A percentile compares a stretch with the other conserved stretches of the same genome.
Conservation (phyloP, 2,113 vertebrate genomes). For the Melanocharis versteri region DNA sequence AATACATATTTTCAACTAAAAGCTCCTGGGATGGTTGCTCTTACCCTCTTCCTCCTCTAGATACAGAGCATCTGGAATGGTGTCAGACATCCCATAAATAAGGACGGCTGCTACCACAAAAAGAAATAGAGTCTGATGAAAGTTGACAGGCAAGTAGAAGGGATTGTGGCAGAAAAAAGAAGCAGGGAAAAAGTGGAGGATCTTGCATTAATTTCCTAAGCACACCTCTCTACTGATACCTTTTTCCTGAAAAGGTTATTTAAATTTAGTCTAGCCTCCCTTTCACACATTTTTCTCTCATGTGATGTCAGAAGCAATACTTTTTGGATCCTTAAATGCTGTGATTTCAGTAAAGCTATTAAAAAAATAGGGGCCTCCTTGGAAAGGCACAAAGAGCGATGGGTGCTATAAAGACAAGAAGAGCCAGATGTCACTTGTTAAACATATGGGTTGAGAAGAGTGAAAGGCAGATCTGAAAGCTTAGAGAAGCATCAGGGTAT, state of each 20-base stretch:
- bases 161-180: background rate
- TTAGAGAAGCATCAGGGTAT: background rate
- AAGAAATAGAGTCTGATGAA: background rate
- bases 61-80: background rate
- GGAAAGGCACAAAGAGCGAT: background rate
- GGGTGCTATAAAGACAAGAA: background rate
- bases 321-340: background rate
- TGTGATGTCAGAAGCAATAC: background rate
- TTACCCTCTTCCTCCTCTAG: background rate
- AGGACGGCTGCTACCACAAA: background rate
- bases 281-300: background rate
- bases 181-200: background rate
- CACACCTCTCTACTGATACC: background rate
- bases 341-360: background rate
- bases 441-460: background rate
- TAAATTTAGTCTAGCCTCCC: background rate
- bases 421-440: background rate
- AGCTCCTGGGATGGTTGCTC: background rate
- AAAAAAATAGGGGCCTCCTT: background rate
- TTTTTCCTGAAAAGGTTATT: background rate
- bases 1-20: background rate
- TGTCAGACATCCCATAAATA: background rate
- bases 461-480: background rate
- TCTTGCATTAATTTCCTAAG: background rate
- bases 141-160: background rate